Evolutionary conservation across 2,888 invertebrate genomes (phyloP), one percentile per base, ranked within the genome.

Genomic region (Pasiphila rectangulata): DNA sequence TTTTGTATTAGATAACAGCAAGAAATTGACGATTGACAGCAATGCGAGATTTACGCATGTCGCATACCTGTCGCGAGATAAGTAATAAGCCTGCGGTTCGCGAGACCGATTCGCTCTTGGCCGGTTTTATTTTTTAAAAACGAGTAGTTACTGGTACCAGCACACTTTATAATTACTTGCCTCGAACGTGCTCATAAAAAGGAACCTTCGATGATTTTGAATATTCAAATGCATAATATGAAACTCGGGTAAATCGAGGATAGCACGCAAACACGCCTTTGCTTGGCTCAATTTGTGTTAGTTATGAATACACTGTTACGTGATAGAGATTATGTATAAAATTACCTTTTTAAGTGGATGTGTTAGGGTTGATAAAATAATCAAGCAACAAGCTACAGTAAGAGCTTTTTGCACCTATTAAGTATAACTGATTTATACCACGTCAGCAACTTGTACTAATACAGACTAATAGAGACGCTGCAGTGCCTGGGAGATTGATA

Each of bases 181-280:
- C 15, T 12, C 15, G 15, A 12, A 39, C 29, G 36, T 43, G 43
- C 38, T 32, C 21, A 23, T 42, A 30, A 35, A 40, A 54, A 42
- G 19, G 35, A 44, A 46, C 43, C 46, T 48, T 38, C 41, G 38
- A 56, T 38, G 43, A 48, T 38, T 52, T 44, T 46, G 37, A 38
- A 48, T 64, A 60, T 58, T 56, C 56, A 59, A 63, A 59, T 63
- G 62, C 60, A 45, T 37, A 57, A 25, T 36, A 57, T 66, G 67
- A 64, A 56, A 63, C 67, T 68, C 62, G 59, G 64, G 68, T 69
- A 69, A 76, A 75, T 67, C 49, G 69, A 56, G 60, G 50, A 57
- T 59, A 65, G 52, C 76, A 76, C 76, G 76, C 76, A 61, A 76
- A 47, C 56, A 49, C 40, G 61, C 49, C 61, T 68, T 69, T 67